phyloP scores from a whole-genome alignment of 2,888 invertebrate genomes.

The Dryadula phaetusa region DNA sequence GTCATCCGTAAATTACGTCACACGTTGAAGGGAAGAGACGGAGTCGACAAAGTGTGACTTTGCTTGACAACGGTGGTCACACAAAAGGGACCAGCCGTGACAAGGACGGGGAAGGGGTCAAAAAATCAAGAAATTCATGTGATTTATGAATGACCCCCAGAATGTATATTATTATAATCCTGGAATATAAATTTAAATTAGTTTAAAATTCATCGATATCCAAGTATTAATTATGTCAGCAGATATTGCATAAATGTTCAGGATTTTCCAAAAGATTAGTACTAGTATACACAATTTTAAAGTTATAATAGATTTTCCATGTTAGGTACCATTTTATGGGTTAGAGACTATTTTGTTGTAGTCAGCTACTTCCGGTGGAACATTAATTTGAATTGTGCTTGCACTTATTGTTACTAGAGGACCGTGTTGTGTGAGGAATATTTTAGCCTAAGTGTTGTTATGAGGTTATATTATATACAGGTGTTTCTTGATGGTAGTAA shows the following conservation, averaged over 20 bases:
- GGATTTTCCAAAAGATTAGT: not conserved
- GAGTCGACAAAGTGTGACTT: no score
- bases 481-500: not conserved
- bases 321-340: conserved; percentile 28
- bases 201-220: conserved; percentile 2
- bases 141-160: no score
- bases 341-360: conserved; percentile 22
- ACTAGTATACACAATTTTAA: conserved; percentile 22
- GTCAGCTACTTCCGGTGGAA: conserved; percentile 9
- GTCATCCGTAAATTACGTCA: no score
- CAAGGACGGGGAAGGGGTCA: no score
- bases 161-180: no score
- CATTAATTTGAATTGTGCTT: conserved; percentile 21
- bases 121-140: no score
- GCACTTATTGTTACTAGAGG: conserved; percentile 20
- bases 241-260: not conserved
- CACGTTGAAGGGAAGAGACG: no score
- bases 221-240: no score
- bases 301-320: conserved; percentile 39
- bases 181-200: not conserved
- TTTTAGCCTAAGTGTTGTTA: conserved; percentile 2
- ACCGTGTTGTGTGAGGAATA: conserved; percentile 18
- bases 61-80: no score
- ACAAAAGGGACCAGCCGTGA: no score
- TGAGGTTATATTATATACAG: not conserved